Percentiles rank a stretch among this genome's conserved stretches.
These are phyloP conservation scores for Setipinna tenuifilis DNA, from an alignment of 2,797 vertebrate genomes.

Conservation along the genomic window DNA sequence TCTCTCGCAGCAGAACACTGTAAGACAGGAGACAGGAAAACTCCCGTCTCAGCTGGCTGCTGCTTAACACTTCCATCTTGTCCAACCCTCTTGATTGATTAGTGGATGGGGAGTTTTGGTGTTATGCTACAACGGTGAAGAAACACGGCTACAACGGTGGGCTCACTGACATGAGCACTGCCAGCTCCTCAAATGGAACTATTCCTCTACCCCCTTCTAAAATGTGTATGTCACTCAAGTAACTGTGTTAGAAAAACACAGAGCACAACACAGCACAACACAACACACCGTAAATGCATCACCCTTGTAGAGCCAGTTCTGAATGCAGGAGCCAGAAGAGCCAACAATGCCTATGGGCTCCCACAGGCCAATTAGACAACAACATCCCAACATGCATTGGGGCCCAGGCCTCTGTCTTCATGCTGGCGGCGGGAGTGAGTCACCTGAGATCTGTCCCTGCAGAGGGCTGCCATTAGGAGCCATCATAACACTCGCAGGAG, in stretches of 20 bases:
- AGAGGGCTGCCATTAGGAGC: constrained; percentile 30
- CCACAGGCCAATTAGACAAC: neutral
- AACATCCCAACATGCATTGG: neutral
- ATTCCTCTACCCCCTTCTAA: neutral
- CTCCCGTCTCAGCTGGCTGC: neutral
- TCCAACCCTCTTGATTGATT: neutral
- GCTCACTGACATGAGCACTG: neutral
- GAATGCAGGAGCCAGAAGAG: neutral
- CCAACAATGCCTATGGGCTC: neutral
- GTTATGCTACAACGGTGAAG: neutral
- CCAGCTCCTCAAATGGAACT: neutral
- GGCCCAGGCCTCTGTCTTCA: neutral
- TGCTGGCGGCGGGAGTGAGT: constrained; percentile 24
- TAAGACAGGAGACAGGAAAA: neutral
- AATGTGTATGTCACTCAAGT: neutral
- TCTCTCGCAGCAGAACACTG: neutral
- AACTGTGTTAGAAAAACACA: neutral
- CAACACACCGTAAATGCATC: neutral
- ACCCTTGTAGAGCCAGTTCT: neutral
- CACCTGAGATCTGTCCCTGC: constrained; percentile 29
- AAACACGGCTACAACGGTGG: neutral
- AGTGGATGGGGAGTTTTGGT: neutral
- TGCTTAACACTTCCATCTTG: neutral
- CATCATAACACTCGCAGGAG: constrained; percentile 37
- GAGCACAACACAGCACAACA: neutral